Conservation (phyloP, 2,888 invertebrate species). For the Aspidapion aeneum region DNA sequence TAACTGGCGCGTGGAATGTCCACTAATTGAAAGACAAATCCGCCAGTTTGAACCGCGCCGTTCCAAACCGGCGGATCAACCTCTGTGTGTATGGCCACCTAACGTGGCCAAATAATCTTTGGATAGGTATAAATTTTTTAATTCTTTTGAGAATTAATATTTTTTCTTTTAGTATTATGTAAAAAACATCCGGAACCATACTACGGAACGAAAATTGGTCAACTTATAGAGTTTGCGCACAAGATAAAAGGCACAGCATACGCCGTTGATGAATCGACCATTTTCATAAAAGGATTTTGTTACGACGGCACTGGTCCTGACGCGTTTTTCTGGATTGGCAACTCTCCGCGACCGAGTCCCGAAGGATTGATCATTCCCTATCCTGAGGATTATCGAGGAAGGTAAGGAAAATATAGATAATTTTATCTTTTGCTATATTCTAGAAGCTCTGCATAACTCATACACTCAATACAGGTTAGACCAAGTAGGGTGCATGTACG, state of each 20-base stretch:
- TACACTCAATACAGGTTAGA: too few relatives aligned
- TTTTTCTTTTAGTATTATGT: constrained; percentile 19
- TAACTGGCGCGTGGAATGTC: too few relatives aligned
- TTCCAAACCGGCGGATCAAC: too few relatives aligned
- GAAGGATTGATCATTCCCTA: constrained; percentile 83
- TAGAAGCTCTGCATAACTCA: too few relatives aligned
- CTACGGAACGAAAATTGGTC: constrained; percentile 75
- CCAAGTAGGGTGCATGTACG: too few relatives aligned
- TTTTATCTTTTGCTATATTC: too few relatives aligned
- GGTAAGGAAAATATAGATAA: constrained; percentile 62
- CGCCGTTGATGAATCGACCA: constrained; percentile 84
- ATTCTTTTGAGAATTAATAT: too few relatives aligned
- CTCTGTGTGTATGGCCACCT: too few relatives aligned
- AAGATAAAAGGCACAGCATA: constrained; percentile 79
- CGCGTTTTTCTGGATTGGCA: constrained; percentile 90
- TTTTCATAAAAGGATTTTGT: constrained; percentile 82
- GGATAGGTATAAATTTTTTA: too few relatives aligned
- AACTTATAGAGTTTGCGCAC: constrained; percentile 70
- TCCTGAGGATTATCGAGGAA: constrained; percentile 76
- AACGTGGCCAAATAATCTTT: too few relatives aligned
- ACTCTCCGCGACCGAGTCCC: constrained; percentile 73
- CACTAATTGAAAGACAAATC: too few relatives aligned
- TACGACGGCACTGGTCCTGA: constrained; percentile 88
- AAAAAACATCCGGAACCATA: constrained; percentile 57
- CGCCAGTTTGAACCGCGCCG: too few relatives aligned